Evolutionary conservation across 1,140 invertebrate genomes (phyloP).

Genomic region (Diabrotica undecimpunctata): DNA sequence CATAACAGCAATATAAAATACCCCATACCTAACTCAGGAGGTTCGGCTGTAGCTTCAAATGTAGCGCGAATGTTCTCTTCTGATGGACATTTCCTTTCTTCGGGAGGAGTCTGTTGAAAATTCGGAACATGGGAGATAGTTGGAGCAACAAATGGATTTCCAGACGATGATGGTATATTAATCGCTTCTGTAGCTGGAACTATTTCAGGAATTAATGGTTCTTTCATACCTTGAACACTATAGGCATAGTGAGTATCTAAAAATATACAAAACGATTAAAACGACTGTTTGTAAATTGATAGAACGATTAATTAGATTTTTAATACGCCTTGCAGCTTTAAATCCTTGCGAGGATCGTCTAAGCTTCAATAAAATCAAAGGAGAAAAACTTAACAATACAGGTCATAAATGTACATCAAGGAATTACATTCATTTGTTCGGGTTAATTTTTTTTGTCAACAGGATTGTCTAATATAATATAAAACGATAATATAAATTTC

Average conservation of each 20-base stretch:
- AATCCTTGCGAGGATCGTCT: no score
- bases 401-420: no score
- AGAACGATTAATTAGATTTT: no score
- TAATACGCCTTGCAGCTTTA: no score
- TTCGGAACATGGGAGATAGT: conserved; percentile 26
- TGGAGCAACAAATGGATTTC: conserved; percentile 14
- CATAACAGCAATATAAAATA: no score
- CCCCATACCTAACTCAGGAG: not conserved
- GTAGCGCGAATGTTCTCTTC: conserved; percentile 3
- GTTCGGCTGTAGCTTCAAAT: not conserved
- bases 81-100: not conserved
- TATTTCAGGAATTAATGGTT: not conserved
- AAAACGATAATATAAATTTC: no score
- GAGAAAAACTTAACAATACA: no score
- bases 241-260: conserved; percentile 1
- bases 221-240: not conserved
- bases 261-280: not conserved
- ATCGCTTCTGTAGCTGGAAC: not conserved
- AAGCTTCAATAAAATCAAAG: no score
- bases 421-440: no score
- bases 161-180: not conserved
- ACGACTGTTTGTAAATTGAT: no score
- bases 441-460: no score
- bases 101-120: conserved; percentile 29
- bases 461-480: no score